Conservation (phyloP, 2,888 invertebrate genomes). For the Drosophila robusta region DNA sequence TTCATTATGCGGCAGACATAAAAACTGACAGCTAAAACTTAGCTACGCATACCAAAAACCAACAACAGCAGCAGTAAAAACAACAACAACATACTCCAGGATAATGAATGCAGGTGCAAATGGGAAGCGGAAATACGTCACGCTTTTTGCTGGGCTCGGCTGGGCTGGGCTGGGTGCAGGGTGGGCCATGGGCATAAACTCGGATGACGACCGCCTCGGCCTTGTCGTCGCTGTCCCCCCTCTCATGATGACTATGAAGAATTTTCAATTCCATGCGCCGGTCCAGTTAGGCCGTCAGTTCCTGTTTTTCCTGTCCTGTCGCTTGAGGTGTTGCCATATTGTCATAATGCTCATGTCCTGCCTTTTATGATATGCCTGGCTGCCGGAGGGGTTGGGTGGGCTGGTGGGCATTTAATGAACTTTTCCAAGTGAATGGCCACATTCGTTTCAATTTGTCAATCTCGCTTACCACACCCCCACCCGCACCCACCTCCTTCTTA, state of each 20-base stretch:
- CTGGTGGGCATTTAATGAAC: conserved; percentile 72
- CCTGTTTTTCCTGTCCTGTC: conserved; percentile 37
- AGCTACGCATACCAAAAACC: conserved; percentile 70
- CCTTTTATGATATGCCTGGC: conserved; percentile 62
- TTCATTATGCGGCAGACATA: conserved; percentile 58
- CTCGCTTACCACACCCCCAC: conserved; percentile 46
- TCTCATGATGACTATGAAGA: conserved; percentile 69
- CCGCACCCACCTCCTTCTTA: conserved; percentile 2
- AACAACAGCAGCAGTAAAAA: background rate
- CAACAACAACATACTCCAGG: conserved; percentile 40
- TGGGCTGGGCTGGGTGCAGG: conserved; percentile 8
- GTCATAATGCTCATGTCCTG: conserved; percentile 62
- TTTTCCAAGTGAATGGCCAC: conserved; percentile 81
- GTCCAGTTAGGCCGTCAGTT: conserved; percentile 65
- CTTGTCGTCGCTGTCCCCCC: background rate
- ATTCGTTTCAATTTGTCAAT: conserved; percentile 84
- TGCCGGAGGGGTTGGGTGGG: conserved; percentile 4
- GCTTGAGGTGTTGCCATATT: conserved; percentile 68
- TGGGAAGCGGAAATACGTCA: conserved; percentile 77
- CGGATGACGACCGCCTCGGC: conserved; percentile 41
- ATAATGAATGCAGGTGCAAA: conserved; percentile 78
- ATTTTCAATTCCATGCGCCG: conserved; percentile 73
- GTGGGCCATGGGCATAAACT: conserved; percentile 47
- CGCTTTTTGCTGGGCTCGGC: conserved; percentile 70
- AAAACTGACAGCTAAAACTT: conserved; percentile 77